Base-by-base conservation (phyloP, 2,797 vertebrate species). In the Chiloscyllium punctatum region DNA sequence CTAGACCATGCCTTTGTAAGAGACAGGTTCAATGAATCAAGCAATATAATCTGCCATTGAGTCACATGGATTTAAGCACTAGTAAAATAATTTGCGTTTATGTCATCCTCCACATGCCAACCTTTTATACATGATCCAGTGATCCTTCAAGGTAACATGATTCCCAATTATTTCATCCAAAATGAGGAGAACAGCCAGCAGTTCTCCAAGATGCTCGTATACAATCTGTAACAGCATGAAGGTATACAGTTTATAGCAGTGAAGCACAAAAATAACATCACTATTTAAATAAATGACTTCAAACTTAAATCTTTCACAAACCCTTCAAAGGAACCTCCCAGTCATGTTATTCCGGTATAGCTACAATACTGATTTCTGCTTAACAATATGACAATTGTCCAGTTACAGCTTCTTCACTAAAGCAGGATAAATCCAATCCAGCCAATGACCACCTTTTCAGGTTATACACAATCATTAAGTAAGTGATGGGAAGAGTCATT, bases 51-150 rank as follows among this genome's bases (percentile, higher is more conserved):
- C 57, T 62, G 53, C 2, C 42, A 23, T 7, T 53, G 18, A 57
- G 16, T 16, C 77, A 87, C 37, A 66, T 86, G 37, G 72, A 27
- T 48, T 42, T 69, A 62, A 57, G 42, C 42, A 30, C 21, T 15
- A 95, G 77, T 42, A 13, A 95, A 86, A 87, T 62, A 13, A 66
- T 82, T 11, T 53, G 84, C 5, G 7, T 66, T 72, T 16, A 27
- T 21, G 30, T 79, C n/a, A 18, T 30, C 79, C 33, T 77, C 96
- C 95, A 95, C 30, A 96, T 13, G 48, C 97, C 96, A 71, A 99
- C 99, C 99, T 99, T 98, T 99, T 99, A 97, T 99, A 99, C 99
- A 99, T 99, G 96, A 99, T 99, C 99, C 99, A 99, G 97, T 99
- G 99, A 96, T 99, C 99, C 97, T 98, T 99, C 90, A 99, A 97